Evolutionary conservation across 1,140 invertebrate genomes (phyloP).

Genomic region (Pogonomyrmex californicus): DNA sequence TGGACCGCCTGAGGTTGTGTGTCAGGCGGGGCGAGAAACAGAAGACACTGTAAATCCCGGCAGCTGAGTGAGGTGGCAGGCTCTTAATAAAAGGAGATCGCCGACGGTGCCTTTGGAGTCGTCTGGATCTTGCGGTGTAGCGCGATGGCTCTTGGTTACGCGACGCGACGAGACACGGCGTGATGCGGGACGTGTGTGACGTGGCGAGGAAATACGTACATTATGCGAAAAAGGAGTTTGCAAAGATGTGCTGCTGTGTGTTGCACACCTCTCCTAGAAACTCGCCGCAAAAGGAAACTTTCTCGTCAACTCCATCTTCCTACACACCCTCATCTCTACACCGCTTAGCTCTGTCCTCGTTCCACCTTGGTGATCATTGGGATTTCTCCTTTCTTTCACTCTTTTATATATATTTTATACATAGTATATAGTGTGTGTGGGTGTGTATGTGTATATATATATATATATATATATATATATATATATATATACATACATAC

Average conservation of each 20-base stretch:
- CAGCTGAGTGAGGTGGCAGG: slow-evolving; percentile 34
- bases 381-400: neutral
- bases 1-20: slow-evolving; percentile 1
- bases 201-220: slow-evolving; percentile 23
- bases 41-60: slow-evolving; percentile 32
- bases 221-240: slow-evolving; percentile 55
- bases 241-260: slow-evolving; percentile 8
- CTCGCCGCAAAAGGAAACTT: slow-evolving; percentile 36
- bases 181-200: neutral
- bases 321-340: neutral
- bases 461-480: neutral
- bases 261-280: slow-evolving; percentile 32
- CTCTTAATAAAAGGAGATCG: slow-evolving; percentile 57
- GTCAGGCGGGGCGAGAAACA: slow-evolving; percentile 5
- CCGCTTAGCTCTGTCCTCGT: neutral
- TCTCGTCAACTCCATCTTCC: neutral
- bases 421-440: neutral
- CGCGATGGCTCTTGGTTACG: slow-evolving; percentile 5
- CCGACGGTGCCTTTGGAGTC: slow-evolving; percentile 43
- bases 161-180: neutral
- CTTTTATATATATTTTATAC: neutral
- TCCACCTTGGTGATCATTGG: slow-evolving; percentile 19
- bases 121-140: slow-evolving; percentile 2
- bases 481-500: neutral
- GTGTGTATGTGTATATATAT: neutral